phyloP scores from a whole-genome alignment of 1,140 invertebrate genomes.

The Pseudomyrmex gracilis region DNA sequence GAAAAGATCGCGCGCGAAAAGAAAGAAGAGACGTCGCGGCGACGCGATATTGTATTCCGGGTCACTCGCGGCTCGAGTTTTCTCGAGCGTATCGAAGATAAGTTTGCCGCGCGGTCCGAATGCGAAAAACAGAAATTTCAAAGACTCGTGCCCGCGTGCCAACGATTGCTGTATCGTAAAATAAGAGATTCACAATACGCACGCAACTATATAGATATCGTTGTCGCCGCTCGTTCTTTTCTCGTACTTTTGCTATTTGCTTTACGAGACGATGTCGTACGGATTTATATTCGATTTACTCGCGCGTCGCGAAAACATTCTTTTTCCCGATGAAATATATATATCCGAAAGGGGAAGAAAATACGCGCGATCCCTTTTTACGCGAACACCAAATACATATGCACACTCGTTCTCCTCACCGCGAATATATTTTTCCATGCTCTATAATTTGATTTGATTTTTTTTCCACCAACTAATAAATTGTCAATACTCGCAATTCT shows the following conservation, averaged over 20 bases:
- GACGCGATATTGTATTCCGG: slow-evolving; percentile 10
- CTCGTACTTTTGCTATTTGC: slow-evolving; percentile 9
- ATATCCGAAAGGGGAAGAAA: too few relatives aligned
- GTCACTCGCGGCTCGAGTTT: slow-evolving; percentile 19
- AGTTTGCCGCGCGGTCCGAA: neutral
- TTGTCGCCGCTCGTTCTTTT: neutral
- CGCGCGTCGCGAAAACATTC: slow-evolving; percentile 3
- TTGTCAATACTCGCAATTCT: too few relatives aligned
- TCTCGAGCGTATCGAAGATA: slow-evolving; percentile 40
- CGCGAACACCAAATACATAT: too few relatives aligned
- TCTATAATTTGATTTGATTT: too few relatives aligned
- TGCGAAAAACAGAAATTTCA: slow-evolving; percentile 41
- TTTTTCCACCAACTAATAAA: too few relatives aligned
- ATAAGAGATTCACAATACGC: neutral
- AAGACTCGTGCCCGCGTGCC: neutral
- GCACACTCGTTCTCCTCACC: neutral
- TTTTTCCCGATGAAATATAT: neutral
- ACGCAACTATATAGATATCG: neutral
- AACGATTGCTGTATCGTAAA: slow-evolving; percentile 39
- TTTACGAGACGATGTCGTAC: neutral
- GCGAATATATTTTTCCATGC: neutral
- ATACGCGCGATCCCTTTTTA: too few relatives aligned
- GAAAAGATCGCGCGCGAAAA: neutral
- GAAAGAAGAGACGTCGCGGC: slow-evolving; percentile 26
- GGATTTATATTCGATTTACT: neutral